These are phyloP conservation scores for Heterodera filipjevi DNA, from an alignment of 2,888 invertebrate species.

Conservation along the genomic window DNA sequence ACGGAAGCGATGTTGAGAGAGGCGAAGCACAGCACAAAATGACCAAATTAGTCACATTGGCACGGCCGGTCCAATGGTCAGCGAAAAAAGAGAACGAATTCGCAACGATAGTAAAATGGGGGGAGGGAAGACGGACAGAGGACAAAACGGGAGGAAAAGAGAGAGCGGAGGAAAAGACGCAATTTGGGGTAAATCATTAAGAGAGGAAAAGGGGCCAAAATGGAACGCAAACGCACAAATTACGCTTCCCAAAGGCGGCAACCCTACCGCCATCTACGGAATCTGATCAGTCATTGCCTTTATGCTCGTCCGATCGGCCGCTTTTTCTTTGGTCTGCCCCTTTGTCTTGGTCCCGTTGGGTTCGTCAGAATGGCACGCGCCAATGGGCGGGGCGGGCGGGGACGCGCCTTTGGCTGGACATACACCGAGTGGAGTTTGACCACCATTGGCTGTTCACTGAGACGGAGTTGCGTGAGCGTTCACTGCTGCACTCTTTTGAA, in stretches of 20 bases:
- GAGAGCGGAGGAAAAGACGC: too few species aligned
- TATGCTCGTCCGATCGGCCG: background rate
- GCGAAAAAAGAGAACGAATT: conserved; percentile 1
- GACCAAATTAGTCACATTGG: background rate
- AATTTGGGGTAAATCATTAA: background rate
- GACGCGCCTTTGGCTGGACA: conserved; percentile 29
- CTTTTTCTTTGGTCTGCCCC: background rate
- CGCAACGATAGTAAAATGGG: background rate
- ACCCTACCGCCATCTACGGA: background rate
- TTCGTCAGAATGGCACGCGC: background rate
- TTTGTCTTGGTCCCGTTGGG: conserved; percentile 7
- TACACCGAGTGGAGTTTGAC: conserved; percentile 50
- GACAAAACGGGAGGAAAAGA: background rate
- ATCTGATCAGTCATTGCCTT: background rate
- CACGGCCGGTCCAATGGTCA: background rate
- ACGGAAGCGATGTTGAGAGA: background rate
- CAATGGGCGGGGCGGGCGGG: background rate
- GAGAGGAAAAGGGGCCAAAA: background rate
- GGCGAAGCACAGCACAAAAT: background rate
- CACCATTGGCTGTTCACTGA: conserved; percentile 51
- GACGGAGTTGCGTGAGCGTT: conserved; percentile 38
- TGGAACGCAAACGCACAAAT: background rate
- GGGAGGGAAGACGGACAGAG: background rate
- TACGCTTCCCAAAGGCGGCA: background rate
- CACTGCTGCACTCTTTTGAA: conserved; percentile 13